Conservation (phyloP, 2,797 vertebrate species). For the Sebastes jordani region DNA sequence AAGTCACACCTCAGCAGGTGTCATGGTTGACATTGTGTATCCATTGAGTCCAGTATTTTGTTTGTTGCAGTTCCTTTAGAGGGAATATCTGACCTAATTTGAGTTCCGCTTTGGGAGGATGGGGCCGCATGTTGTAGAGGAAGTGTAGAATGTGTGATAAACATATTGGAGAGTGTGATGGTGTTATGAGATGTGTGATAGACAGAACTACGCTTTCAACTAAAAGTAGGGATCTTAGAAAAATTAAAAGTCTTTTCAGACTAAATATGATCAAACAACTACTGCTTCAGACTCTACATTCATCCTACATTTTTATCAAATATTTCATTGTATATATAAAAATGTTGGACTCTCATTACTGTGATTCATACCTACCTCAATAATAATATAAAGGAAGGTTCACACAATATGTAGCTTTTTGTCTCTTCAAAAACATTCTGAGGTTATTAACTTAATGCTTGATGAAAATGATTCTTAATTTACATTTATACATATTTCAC, state of each 20-base stretch:
- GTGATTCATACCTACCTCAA: neutral
- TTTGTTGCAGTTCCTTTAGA: neutral
- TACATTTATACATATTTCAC: neutral
- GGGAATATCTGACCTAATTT: neutral
- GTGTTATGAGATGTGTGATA: neutral
- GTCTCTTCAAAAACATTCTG: neutral
- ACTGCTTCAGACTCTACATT: neutral
- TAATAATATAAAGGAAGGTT: neutral
- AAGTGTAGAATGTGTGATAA: neutral
- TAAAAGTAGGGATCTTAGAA: no score
- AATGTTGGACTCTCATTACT: neutral
- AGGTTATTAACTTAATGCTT: neutral
- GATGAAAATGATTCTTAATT: neutral
- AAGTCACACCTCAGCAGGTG: neutral
- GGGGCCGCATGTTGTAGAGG: neutral
- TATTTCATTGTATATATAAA: neutral
- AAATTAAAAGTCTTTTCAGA: no score
- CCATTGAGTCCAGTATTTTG: neutral
- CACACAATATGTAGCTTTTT: neutral
- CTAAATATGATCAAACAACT: neutral
- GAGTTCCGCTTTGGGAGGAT: neutral
- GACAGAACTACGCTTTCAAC: neutral
- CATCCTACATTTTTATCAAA: neutral
- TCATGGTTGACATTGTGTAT: neutral
- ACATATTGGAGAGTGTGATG: neutral